Conservation (phyloP, 2,797 vertebrate species). For the Pelochelys cantorii region DNA sequence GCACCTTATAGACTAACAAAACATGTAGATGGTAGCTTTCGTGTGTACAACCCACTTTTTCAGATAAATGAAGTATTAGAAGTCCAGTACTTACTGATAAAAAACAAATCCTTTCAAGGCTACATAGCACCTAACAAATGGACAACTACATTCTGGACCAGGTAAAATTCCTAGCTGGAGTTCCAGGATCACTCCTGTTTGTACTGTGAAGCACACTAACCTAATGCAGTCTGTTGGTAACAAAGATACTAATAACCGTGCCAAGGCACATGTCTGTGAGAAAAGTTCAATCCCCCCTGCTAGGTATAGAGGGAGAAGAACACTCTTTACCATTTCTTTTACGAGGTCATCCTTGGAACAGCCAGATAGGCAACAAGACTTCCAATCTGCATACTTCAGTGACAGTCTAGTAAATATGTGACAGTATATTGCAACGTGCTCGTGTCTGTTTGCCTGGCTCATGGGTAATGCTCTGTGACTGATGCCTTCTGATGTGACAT, state of each 20-base stretch:
- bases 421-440: not conserved
- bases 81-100: not conserved
- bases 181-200: not conserved
- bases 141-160: not conserved
- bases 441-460: not conserved
- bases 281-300: not conserved
- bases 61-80: no score
- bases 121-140: not conserved
- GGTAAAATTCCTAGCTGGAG: not conserved
- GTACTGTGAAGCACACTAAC: not conserved
- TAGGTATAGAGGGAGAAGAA: not conserved
- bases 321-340: not conserved
- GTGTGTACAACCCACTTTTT: no score
- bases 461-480: not conserved
- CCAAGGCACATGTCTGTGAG: not conserved
- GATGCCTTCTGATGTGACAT: not conserved
- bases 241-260: not conserved
- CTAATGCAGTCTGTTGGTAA: not conserved
- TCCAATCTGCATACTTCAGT: not conserved
- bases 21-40: no score
- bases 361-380: not conserved
- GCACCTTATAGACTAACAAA: no score
- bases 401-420: not conserved
- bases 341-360: not conserved
- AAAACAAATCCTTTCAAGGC: not conserved